These are phyloP conservation scores for Linurgus olivaceus DNA, from an alignment of 2,797 vertebrate species.

Conservation along the genomic window DNA sequence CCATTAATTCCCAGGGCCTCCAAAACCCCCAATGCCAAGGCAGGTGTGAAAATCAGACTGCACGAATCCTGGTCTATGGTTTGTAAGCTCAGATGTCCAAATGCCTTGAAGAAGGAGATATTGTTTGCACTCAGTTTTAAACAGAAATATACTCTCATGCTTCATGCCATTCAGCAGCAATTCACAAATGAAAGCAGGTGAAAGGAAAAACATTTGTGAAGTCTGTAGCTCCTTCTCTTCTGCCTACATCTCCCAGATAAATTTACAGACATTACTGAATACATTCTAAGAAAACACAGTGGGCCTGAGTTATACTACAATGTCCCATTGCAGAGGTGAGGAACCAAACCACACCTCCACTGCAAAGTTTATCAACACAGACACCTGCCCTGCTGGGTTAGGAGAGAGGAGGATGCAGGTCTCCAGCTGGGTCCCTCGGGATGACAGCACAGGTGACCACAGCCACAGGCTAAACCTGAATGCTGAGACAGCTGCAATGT, in stretches of 20 bases:
- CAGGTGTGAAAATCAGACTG: background rate
- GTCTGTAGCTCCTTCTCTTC: background rate
- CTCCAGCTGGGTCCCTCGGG: background rate
- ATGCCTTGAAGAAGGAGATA: background rate
- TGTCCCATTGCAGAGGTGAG: background rate
- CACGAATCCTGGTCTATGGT: background rate
- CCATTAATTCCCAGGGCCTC: background rate
- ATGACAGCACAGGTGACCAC: rapidly evolving
- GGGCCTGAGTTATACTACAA: background rate
- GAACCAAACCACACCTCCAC: background rate
- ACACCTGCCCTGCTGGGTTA: background rate
- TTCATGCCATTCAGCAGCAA: background rate
- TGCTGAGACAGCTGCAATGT: background rate
- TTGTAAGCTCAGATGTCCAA: background rate
- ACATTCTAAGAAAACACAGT: background rate
- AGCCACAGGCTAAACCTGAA: background rate
- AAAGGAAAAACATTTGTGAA: background rate
- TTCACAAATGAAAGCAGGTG: background rate
- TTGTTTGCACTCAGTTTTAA: background rate
- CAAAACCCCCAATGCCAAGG: background rate
- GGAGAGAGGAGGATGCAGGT: background rate
- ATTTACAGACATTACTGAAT: background rate
- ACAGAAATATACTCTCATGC: background rate
- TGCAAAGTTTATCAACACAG: background rate
- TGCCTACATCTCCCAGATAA: background rate